Base-by-base conservation (phyloP, 2,888 invertebrate species). In the Leptothorax acervorum region DNA sequence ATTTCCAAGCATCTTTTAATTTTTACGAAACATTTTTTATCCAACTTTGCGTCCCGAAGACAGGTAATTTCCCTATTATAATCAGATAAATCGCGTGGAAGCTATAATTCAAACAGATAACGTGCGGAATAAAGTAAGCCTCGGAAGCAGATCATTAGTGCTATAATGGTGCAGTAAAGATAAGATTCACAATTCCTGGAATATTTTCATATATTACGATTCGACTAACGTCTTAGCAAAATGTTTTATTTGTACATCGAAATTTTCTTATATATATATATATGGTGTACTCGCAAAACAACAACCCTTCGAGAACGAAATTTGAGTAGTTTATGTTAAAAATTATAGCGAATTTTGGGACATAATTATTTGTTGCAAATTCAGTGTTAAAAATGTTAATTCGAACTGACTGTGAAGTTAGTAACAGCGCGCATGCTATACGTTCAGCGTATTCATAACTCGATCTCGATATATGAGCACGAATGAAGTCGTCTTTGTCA, bases 401-500 rank as follows among this genome's bases (percentile, higher is more conserved):
- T 55, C 15, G 18, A n/a, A 28, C 4, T 35, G 6, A 28, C 9
- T 35, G 12, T 28, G 1, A 3, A 42, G 12, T 66, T 76, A 3
- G 28, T n/a, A 28, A 28, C 18, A 75, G 42, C 18, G 57, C 42
- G 65, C 76, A 86, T 28, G 8, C 4, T 79, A 53, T 79, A 53
- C 4, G 55, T 42, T 73, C 85, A 86, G 87, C 89, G 91, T 39
- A 93, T 93, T 94, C 94, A 94, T 94, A 94, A 94, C 93, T 93
- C 92, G 91, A 90, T 74, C 93, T 93, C 92, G 91, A 90, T 74
- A 76, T 87, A 71, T 85, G 23, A 86, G 87, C 92, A 92, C 93
- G 93, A 93, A 95, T 94, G 93, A 95, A 95, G 94, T 94, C 94
- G 94, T 94, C 94, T 94, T 93, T 93, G 93, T 93, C 70, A 87